A percentile compares a stretch with the other conserved stretches of the same genome.
Conservation (phyloP, 2,888 invertebrate species). For the Drosophila seclusa region DNA sequence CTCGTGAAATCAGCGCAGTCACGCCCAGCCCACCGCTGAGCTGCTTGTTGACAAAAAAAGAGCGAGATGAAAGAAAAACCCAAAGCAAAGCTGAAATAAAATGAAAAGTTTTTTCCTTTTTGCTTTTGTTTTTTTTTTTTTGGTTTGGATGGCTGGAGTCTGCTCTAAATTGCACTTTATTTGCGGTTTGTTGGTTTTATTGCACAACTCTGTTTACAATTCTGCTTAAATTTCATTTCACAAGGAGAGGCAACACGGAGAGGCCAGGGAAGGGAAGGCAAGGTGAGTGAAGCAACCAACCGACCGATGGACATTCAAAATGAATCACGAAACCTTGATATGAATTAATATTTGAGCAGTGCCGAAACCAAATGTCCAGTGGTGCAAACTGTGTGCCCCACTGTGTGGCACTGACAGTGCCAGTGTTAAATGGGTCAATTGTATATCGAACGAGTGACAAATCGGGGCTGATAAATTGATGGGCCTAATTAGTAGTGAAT, state of each 20-base stretch:
- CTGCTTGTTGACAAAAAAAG: constrained; percentile 50
- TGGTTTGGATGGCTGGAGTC: constrained; percentile 31
- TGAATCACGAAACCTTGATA: constrained; percentile 78
- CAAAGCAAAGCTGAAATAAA: constrained; percentile 44
- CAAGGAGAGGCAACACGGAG: background rate
- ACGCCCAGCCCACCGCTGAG: constrained; percentile 29
- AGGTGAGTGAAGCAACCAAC: constrained; percentile 9
- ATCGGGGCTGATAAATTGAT: constrained; percentile 15
- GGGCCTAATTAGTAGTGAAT: constrained; percentile 9
- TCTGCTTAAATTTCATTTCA: constrained; percentile 79
- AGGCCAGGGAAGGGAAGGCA: background rate
- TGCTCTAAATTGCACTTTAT: constrained; percentile 71
- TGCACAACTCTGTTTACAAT: constrained; percentile 76
- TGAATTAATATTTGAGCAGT: constrained; percentile 77
- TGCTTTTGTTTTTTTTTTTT: constrained; percentile 9
- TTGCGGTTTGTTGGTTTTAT: constrained; percentile 77
- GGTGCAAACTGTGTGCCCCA: constrained; percentile 16
- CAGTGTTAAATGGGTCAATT: constrained; percentile 41
- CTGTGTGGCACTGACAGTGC: background rate
- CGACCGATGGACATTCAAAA: constrained; percentile 52
- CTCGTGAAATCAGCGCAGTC: constrained; percentile 61
- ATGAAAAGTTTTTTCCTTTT: constrained; percentile 44
- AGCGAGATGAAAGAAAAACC: constrained; percentile 20
- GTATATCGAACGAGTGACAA: constrained; percentile 21
- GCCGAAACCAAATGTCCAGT: constrained; percentile 34